Base-by-base conservation (phyloP, 1,140 invertebrate genomes). In the Paramacrobiotus metropolitanus region DNA sequence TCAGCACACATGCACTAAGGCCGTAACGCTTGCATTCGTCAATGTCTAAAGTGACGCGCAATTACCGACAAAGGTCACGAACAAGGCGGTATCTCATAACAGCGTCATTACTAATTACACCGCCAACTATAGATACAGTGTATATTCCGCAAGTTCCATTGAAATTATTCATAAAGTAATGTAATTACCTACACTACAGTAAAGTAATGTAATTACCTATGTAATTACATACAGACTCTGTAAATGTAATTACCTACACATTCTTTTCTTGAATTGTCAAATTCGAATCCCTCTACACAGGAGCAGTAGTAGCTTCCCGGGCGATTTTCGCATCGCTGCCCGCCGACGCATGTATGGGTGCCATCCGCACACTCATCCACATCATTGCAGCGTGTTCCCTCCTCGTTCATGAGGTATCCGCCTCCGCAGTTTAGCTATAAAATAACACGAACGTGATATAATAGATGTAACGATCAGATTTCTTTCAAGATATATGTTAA, bases 321-420 rank as follows among this genome's bases (percentile, higher is more conserved):
- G 2, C 79, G 74, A 70, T 89, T 88, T 48, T 79, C 78, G 67
- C 86, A 89, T 1, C 77, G 74, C 69, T 87, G 84, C n/a, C 78
- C 75, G 0, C 75, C 69, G 0, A 74, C 76, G 67, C 86, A 89
- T 55, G 68, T 66, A 40, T 70, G 67, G 2, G 64, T 66, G 3
- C 68, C 66, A 34, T 62, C 59, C 18, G 65, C 63, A 66, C 75
- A 76, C 64, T 77, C 75, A 65, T 77, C 72, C 40, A 67, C 30
- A 62, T 76, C 76, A 62, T 71, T 62, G 67, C 77, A 78, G 2
- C 68, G 65, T 29, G 61, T 71, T 60, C 72, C 72, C n/a, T 61
- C 62, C 21, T 70, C 69, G 65, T 74, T 71, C 1, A 73, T 60
- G 62, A 76, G 68, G 62, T 65, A 74, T 30, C 73, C 73, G 24